Percentiles rank a stretch among this genome's conserved stretches.
phyloP scores from a whole-genome alignment of 64 coral and sea anemone genomes.

The Pachyseris speciosa region DNA sequence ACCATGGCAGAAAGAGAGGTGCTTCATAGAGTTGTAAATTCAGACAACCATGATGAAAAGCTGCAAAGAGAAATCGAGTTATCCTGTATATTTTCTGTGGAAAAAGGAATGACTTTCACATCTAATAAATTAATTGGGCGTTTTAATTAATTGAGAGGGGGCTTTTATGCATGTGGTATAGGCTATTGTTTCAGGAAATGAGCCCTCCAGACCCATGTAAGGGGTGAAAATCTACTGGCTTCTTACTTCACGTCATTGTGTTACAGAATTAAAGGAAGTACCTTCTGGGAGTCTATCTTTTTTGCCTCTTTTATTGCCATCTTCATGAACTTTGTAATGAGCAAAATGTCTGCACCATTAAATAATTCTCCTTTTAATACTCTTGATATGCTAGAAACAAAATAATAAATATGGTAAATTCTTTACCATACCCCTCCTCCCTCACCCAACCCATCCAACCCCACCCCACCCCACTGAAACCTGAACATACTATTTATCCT shows the following conservation, averaged over 20 bases:
- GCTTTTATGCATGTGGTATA: too few species aligned
- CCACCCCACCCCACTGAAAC: background rate
- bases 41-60: too few species aligned
- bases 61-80: too few species aligned
- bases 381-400: slow-evolving; percentile 74
- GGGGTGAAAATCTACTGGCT: too few species aligned
- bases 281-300: slow-evolving; percentile 16
- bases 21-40: too few species aligned
- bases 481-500: slow-evolving; percentile 92
- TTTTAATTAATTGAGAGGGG: too few species aligned
- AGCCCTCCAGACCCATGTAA: too few species aligned
- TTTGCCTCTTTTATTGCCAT: slow-evolving; percentile 62
- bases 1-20: too few species aligned
- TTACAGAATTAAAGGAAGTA: background rate
- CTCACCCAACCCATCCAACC: background rate
- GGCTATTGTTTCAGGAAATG: too few species aligned
- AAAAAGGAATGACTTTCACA: too few species aligned
- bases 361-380: slow-evolving; percentile 86
- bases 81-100: too few species aligned
- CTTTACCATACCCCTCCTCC: background rate
- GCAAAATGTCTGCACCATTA: slow-evolving; percentile 29
- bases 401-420: background rate
- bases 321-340: slow-evolving; percentile 73
- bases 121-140: too few species aligned
- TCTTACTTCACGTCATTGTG: background rate